Evolutionary conservation across 2,888 invertebrate species (phyloP), one percentile per base, ranked within the genome.

Genomic region (Ceramica pisi): DNA sequence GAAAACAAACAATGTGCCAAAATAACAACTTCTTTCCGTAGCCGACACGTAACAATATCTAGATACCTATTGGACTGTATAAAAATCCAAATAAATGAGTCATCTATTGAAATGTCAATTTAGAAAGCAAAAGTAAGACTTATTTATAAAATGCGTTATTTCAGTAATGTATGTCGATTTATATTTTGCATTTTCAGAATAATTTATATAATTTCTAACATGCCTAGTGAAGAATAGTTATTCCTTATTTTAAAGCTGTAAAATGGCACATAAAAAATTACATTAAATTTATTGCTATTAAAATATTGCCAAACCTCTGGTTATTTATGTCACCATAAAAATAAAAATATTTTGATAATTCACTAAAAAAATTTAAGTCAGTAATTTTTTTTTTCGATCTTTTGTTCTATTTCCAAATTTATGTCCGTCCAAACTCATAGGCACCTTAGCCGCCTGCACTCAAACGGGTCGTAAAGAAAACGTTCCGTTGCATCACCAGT

Each of bases 401-500:
- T 31, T 31, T 31, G 6, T 6, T 35, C 7, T 0, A 35, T 56
- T 10, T 23, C 2, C 41, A 9, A 31, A 12, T 38, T 44, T 23
- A 21, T 21, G 4, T 74, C 57, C 62, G 2, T 12, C 10, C 16
- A 53, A 78, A 81, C 12, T 26, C 38, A n/a, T 71, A 46, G 72
- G 10, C 68, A 80, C 65, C n/a, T 2, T 1, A 46, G 9, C 21
- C 71, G 71, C 70, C 46, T 19, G 73, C 78, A 61, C 65, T 63
- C 70, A 65, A 26, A 72, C 68, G 16, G 41, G 23, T 70, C 76
- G 67, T 83, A 80, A 83, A 65, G 70, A 76, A 84, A 83, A 72
- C 67, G 73, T 79, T 71, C 41, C 51, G 50, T 83, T 85, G 71
- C 85, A 71, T 82, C 82, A 83, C 82, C 80, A 61, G 41, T 56